Base-by-base conservation (phyloP, 1,140 invertebrate species). In the Schlechtendalia chinensis region DNA sequence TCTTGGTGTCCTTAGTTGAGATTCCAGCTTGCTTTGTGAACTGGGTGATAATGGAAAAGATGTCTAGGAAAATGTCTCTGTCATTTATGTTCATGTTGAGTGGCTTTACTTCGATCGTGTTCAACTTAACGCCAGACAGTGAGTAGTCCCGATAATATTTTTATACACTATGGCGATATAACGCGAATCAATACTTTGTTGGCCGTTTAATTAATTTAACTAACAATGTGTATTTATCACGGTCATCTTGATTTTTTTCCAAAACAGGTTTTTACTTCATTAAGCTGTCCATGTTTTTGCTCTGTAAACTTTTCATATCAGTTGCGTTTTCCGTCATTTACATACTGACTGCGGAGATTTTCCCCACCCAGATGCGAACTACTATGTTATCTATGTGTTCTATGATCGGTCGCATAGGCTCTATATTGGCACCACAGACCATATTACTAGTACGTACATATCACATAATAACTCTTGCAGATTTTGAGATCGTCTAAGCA, bases 241-340 rank as follows among this genome's bases (percentile, higher is more conserved):
- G 32, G n/a, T n/a, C n/a, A n/a, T n/a, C n/a, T n/a, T n/a, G n/a
- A n/a, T n/a, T 71, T 27, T 16, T 12, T 27, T 71, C 6, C 17
- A 16, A 39, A 39, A 24, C 79, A 83, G 82, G 77, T 50, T 58
- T 81, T 5, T 19, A 17, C 19, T 17, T 61, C 4, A n/a, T 81
- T 0, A 65, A 67, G 19, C 53, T 83, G 72, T 27, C 45, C 1
- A 32, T 92, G 5, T 93, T 91, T 84, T 87, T 95, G 80, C 84
- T 90, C 17, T 93, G 93, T 19, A 94, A 94, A 86, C 89, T 91
- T 83, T 89, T 90, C 39, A 91, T 91, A 72, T 90, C 91, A 16
- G 88, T 89, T 82, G 90, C 91, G 0, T 92, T 92, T 85, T 89
- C 89, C 82, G 88, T 90, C n/a, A 85, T 91, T 10, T 93, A 92